Evolutionary conservation across 2,888 invertebrate species (phyloP).

Genomic region (Seladonia tumulorum): DNA sequence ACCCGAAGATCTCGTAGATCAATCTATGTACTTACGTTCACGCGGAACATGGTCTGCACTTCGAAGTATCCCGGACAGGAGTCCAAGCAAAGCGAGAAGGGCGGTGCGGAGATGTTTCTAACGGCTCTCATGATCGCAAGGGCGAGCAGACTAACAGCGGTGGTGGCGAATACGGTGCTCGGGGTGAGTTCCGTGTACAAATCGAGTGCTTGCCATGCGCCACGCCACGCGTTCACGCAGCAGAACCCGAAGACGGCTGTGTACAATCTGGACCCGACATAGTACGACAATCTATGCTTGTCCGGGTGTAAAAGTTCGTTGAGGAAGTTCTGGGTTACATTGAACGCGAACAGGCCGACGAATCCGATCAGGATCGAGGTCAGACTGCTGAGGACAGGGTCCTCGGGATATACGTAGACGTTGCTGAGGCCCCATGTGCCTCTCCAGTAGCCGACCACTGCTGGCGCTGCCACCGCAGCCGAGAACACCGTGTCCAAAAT

Average conservation of each 20-base stretch:
- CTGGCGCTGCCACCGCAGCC: constrained; percentile 90
- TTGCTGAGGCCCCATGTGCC: constrained; percentile 94
- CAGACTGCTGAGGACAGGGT: constrained; percentile 87
- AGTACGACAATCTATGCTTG: constrained; percentile 88
- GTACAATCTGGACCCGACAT: constrained; percentile 89
- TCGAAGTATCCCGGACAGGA: constrained; percentile 92
- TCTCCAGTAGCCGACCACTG: constrained; percentile 94
- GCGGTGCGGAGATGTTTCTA: constrained; percentile 93
- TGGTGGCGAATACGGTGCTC: constrained; percentile 87
- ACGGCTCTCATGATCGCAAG: constrained; percentile 89
- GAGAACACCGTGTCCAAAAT: constrained; percentile 90
- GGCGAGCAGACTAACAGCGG: constrained; percentile 88
- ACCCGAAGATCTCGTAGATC: background rate
- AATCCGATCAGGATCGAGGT: constrained; percentile 90
- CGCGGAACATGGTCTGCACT: constrained; percentile 93
- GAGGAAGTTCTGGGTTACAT: constrained; percentile 86
- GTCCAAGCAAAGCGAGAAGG: constrained; percentile 92
- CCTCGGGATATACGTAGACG: constrained; percentile 88
- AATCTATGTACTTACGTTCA: constrained; percentile 89
- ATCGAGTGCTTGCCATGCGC: constrained; percentile 92
- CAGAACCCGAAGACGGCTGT: constrained; percentile 91
- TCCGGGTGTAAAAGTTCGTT: constrained; percentile 89
- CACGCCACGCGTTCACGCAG: constrained; percentile 95
- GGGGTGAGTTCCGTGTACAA: constrained; percentile 87
- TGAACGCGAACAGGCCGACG: constrained; percentile 89